phyloP scores from a whole-genome alignment of 2,113 vertebrate species.

The Etheostoma cragini region DNA sequence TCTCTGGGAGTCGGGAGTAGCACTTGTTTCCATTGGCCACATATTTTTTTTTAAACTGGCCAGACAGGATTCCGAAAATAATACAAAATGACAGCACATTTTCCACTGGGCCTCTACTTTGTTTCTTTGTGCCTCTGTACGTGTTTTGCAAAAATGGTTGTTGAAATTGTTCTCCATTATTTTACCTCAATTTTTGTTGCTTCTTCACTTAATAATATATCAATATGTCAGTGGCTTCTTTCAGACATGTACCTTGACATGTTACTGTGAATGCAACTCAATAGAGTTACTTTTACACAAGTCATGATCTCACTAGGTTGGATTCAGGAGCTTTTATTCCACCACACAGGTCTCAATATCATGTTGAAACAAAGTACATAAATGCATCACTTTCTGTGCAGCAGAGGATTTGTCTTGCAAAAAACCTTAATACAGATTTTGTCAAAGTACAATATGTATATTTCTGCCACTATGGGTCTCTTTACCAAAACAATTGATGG shows the following conservation, averaged over 20 bases:
- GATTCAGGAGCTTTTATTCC: not conserved
- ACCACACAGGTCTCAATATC: not conserved
- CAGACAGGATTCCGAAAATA: constrained; percentile 58
- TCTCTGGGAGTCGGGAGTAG: constrained; percentile 37
- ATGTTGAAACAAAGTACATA: not conserved
- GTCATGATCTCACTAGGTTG: not conserved
- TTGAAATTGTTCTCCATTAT: constrained; percentile 13
- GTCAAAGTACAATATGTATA: not conserved
- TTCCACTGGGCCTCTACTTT: constrained; percentile 50
- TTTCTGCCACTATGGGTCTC: too few relatives aligned
- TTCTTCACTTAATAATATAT: not conserved
- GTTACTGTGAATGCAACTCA: not conserved
- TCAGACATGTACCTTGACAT: not conserved
- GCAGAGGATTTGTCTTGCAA: not conserved
- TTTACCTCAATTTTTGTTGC: not conserved
- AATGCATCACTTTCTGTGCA: not conserved
- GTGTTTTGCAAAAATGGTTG: constrained; percentile 13
- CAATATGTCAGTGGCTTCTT: not conserved
- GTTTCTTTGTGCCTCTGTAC: constrained; percentile 29
- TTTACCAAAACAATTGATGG: too few relatives aligned
- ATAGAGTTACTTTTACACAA: not conserved
- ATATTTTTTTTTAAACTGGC: constrained; percentile 35
- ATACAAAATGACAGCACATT: constrained; percentile 65
- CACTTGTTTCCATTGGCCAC: constrained; percentile 69
- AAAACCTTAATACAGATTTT: not conserved